Conservation (phyloP, 2,113 vertebrate species). For the Sisor rabdophorus region DNA sequence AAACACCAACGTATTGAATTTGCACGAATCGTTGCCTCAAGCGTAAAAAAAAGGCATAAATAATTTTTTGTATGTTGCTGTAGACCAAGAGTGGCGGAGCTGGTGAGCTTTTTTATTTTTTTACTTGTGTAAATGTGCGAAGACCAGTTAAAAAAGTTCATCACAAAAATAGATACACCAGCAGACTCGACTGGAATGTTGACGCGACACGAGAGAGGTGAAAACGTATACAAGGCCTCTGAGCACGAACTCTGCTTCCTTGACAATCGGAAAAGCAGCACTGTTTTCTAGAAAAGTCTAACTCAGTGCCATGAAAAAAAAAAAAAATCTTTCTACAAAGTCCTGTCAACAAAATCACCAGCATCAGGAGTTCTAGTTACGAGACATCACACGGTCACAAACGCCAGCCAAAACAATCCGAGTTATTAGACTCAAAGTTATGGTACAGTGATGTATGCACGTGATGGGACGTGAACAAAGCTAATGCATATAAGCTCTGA, state of each 20-base stretch:
- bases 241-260: conserved; percentile 32
- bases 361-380: conserved; percentile 52
- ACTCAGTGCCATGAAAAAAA: conserved; percentile 35
- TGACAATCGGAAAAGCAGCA: conserved; percentile 46
- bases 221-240: conserved; percentile 52
- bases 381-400: conserved; percentile 44
- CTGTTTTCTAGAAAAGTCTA: conserved; percentile 38
- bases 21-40: conserved; percentile 22
- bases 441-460: conserved; percentile 49
- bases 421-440: conserved; percentile 41
- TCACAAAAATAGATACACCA: conserved; percentile 26
- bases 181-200: conserved; percentile 23
- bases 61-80: conserved; percentile 27
- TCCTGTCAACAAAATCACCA: conserved; percentile 30
- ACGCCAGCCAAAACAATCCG: conserved; percentile 41
- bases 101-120: conserved; percentile 1
- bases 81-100: conserved; percentile 66
- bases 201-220: conserved; percentile 15
- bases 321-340: no score
- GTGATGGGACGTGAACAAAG: conserved; percentile 66
- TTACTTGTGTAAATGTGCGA: conserved; percentile 50
- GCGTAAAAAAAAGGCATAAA: conserved; percentile 18
- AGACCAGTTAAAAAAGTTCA: conserved; percentile 51
- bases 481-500: conserved; percentile 76
- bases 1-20: conserved; percentile 5